Conservation (phyloP, 2,797 vertebrate species). For the Chloroceryle inda region DNA sequence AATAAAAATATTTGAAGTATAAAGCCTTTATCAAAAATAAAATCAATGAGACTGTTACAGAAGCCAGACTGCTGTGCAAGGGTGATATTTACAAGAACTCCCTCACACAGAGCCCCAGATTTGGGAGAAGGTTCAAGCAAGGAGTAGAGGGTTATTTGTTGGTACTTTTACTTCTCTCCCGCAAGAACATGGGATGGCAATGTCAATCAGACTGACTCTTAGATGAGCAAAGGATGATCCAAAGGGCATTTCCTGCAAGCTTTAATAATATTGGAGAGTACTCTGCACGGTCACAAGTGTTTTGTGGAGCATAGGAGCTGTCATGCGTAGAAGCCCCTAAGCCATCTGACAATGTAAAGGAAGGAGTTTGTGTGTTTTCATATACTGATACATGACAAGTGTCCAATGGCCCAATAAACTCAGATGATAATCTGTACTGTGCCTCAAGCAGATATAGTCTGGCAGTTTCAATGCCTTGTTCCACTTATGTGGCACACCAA, state of each 20-base stretch:
- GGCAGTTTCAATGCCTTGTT: neutral
- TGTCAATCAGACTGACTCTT: neutral
- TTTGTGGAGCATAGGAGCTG: neutral
- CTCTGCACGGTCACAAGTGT: neutral
- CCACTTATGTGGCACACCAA: neutral
- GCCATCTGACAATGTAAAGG: neutral
- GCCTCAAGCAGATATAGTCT: neutral
- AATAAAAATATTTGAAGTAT: neutral
- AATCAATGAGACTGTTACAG: neutral
- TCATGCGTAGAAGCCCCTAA: neutral
- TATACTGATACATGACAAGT: neutral
- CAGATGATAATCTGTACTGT: neutral
- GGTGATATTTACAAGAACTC: neutral
- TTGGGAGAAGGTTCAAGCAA: neutral
- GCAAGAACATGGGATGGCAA: neutral
- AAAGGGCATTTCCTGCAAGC: neutral
- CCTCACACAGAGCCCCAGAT: neutral
- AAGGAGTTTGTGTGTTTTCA: neutral
- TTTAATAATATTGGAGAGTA: neutral
- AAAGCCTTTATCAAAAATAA: neutral
- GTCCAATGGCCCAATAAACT: too few relatives aligned
- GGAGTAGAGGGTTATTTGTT: neutral
- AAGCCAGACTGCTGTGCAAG: neutral
- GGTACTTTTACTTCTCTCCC: neutral
- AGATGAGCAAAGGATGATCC: neutral